Conservation (phyloP, 2,888 invertebrate genomes). For the Trissoscelio sp. region DNA sequence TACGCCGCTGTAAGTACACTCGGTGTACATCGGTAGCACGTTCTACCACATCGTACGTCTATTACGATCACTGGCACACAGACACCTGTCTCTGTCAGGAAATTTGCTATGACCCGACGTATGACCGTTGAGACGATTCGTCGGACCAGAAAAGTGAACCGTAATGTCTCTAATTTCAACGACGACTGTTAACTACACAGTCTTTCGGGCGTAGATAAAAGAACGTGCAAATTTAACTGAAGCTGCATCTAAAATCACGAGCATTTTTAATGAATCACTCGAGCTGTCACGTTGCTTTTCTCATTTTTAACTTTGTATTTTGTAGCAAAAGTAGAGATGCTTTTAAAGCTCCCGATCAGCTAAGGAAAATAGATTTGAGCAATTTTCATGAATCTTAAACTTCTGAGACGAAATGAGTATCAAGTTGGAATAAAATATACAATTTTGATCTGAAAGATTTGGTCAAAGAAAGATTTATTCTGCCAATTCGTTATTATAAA, state of each 20-base stretch:
- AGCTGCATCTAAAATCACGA: background rate
- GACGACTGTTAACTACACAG: conserved; percentile 43
- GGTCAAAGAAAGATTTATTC: too few species aligned
- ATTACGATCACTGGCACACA: conserved; percentile 50
- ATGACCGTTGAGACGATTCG: conserved; percentile 38
- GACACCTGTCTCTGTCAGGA: conserved; percentile 64
- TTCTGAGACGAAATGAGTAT: too few species aligned
- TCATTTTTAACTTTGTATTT: too few species aligned
- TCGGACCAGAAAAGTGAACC: conserved; percentile 35
- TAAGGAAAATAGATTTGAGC: too few species aligned
- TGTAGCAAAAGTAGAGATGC: too few species aligned
- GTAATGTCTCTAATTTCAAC: conserved; percentile 42
- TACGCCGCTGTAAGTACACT: conserved; percentile 35
- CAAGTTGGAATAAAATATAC: too few species aligned
- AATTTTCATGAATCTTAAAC: too few species aligned
- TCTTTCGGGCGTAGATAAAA: conserved; percentile 4
- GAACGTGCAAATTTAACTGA: background rate
- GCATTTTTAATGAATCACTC: conserved; percentile 14
- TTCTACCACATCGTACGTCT: conserved; percentile 53
- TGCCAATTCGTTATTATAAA: too few species aligned
- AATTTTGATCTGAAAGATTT: too few species aligned
- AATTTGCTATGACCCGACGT: conserved; percentile 58
- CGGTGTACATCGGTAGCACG: conserved; percentile 52
- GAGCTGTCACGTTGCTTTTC: background rate
- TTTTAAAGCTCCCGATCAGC: too few species aligned